Percentiles rank a stretch among this genome's conserved stretches.
Conservation (phyloP, 2,113 vertebrate species). For the Grus americana region DNA sequence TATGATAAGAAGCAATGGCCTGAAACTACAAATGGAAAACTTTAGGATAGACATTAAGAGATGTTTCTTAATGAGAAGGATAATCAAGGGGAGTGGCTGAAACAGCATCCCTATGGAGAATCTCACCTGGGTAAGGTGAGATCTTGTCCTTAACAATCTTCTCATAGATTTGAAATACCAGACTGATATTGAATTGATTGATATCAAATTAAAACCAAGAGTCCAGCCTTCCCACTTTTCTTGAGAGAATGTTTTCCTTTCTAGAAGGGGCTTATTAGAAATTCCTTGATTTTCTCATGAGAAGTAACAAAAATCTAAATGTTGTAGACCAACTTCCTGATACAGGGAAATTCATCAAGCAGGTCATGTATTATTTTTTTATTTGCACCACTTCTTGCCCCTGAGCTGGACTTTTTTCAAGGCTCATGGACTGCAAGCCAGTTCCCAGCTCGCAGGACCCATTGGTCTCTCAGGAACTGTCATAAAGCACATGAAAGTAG, state of each 20-base stretch:
- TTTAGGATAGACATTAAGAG: neutral
- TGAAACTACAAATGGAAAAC: neutral
- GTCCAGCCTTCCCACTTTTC: neutral
- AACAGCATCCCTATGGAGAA: neutral
- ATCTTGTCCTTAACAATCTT: neutral
- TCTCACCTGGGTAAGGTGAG: neutral
- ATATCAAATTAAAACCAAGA: neutral
- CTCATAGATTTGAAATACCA: neutral
- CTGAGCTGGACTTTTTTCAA: neutral
- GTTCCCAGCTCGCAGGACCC: neutral
- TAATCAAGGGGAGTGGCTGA: neutral
- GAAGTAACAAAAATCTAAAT: neutral
- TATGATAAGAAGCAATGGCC: neutral
- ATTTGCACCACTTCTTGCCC: neutral
- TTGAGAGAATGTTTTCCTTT: neutral
- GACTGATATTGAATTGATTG: neutral
- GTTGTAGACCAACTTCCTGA: neutral
- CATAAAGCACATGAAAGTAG: neutral
- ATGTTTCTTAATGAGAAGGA: neutral
- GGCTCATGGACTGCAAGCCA: neutral
- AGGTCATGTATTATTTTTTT: neutral
- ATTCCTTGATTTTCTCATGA: neutral
- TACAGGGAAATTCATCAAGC: neutral
- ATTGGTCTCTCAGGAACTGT: neutral
- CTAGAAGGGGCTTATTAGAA: neutral